A percentile compares a stretch with the other conserved stretches of the same genome.
Conservation (phyloP, 2,888 invertebrate species). For the Epiblema foenella region DNA sequence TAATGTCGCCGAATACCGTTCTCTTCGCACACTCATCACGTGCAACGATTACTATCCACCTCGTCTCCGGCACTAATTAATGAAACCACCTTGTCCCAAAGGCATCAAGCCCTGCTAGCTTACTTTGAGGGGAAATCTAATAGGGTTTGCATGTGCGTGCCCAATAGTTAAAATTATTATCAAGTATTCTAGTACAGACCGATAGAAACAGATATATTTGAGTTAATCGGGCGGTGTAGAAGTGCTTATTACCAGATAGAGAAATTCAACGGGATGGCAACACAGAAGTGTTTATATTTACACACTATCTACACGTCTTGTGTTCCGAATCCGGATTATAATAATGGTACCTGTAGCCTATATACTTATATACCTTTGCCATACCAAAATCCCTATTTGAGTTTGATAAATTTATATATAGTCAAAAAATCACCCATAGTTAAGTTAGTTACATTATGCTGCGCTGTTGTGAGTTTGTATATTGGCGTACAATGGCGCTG, state of each 20-base stretch:
- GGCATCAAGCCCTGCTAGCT: constrained; percentile 18
- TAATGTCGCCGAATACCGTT: constrained; percentile 46
- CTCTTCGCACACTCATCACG: constrained; percentile 35
- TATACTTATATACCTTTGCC: not conserved
- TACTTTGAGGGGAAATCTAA: constrained; percentile 5
- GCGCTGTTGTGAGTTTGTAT: too few species aligned
- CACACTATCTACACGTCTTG: too few species aligned
- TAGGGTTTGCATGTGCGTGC: constrained; percentile 1
- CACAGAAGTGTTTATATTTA: too few species aligned
- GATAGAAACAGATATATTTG: not conserved
- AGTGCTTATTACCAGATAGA: not conserved
- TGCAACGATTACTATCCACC: constrained; percentile 18
- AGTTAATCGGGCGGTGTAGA: not conserved
- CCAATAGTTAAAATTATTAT: constrained; percentile 21
- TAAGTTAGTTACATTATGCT: too few species aligned
- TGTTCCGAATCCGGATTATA: too few species aligned
- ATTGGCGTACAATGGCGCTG: too few species aligned
- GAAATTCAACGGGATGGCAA: not conserved
- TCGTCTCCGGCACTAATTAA: constrained; percentile 13
- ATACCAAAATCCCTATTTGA: not conserved
- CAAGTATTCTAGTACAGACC: not conserved
- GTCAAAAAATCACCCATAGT: too few species aligned
- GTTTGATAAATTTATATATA: not conserved
- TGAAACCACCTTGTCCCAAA: constrained; percentile 11
- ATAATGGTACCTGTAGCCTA: too few species aligned